These are phyloP conservation scores for Blomia tropicalis DNA, from an alignment of 2,888 invertebrate genomes.

Conservation along the genomic window DNA sequence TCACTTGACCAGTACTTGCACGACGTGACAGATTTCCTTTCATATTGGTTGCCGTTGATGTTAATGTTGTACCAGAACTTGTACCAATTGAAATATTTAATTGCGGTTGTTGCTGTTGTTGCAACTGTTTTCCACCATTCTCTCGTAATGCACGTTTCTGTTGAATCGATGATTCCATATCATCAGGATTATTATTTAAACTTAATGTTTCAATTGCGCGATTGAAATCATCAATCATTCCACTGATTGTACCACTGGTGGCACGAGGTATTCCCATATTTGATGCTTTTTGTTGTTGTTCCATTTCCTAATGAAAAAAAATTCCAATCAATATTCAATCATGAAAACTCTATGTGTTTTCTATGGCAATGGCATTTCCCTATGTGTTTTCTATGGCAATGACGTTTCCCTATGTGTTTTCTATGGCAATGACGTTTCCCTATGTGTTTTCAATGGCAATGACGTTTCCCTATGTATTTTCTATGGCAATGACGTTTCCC, in stretches of 20 bases:
- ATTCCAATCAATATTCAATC: neutral
- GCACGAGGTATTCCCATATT: conserved; percentile 18
- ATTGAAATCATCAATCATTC: conserved; percentile 31
- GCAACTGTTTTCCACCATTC: conserved; percentile 35
- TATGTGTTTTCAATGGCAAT: too few relatives aligned
- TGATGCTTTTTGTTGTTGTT: conserved; percentile 6
- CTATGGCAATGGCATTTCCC: neutral
- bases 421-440: too few relatives aligned
- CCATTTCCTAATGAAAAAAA: neutral
- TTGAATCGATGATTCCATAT: conserved; percentile 13
- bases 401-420: too few relatives aligned
- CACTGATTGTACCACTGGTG: conserved; percentile 27
- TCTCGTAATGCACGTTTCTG: conserved; percentile 10
- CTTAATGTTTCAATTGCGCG: conserved; percentile 29
- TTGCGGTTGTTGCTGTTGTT: conserved; percentile 36
- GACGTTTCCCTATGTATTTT: too few relatives aligned
- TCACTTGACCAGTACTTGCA: neutral
- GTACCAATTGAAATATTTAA: conserved; percentile 27
- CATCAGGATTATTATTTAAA: conserved; percentile 9
- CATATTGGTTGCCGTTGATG: neutral
- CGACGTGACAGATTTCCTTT: neutral
- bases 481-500: too few relatives aligned
- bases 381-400: too few relatives aligned
- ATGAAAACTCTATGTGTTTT: neutral
- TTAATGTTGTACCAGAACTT: neutral